Evolutionary conservation across 2,113 vertebrate genomes (phyloP).

Genomic region (Ceyx melanurus): DNA sequence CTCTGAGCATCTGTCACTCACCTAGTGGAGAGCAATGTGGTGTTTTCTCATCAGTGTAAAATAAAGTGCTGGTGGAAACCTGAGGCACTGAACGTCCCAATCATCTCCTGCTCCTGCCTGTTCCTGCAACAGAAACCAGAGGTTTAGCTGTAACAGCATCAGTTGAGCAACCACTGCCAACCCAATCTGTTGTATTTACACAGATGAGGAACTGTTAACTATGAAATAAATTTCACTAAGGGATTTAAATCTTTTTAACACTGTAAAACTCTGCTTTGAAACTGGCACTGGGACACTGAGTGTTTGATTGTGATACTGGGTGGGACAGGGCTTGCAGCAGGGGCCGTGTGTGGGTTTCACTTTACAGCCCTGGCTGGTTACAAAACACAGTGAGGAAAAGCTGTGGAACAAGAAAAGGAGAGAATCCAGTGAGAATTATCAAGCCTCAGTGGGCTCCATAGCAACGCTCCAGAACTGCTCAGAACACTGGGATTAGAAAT

Average conservation of each 20-base stretch:
- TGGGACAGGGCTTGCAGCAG: background rate
- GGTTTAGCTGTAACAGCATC: background rate
- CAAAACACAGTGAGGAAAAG: background rate
- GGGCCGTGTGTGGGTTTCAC: background rate
- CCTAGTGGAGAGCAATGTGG: background rate
- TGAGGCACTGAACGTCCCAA: background rate
- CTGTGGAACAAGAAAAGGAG: background rate
- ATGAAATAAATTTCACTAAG: background rate
- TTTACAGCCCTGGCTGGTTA: rapidly evolving
- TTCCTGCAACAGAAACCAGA: background rate
- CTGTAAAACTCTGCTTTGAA: background rate
- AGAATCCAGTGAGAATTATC: background rate
- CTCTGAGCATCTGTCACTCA: background rate
- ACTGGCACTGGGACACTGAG: background rate
- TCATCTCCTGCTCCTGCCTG: background rate
- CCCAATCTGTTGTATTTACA: background rate
- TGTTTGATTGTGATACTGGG: background rate
- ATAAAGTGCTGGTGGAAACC: background rate
- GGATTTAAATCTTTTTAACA: background rate
- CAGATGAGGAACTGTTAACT: background rate
- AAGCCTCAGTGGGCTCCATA: background rate
- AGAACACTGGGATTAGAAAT: background rate
- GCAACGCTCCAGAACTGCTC: background rate
- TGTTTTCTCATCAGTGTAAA: background rate
- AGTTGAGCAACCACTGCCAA: background rate